These are phyloP conservation scores for Centropyge bicolor DNA, from an alignment of 2,797 vertebrate genomes.

Conservation along the genomic window DNA sequence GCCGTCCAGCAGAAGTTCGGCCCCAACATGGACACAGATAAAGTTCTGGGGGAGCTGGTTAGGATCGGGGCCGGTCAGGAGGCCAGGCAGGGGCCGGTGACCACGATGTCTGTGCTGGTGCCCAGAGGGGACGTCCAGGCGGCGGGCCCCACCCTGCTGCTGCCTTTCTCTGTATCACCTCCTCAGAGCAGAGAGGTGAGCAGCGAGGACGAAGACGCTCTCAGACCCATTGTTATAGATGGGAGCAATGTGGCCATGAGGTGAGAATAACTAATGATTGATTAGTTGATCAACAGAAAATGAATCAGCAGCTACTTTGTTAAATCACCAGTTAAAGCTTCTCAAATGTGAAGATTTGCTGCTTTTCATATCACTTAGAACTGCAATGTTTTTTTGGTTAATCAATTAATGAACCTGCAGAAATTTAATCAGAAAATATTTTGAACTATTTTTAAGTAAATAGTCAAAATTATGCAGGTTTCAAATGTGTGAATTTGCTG, in stretches of 20 bases:
- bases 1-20: constrained; percentile 91
- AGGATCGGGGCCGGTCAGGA: constrained; percentile 60
- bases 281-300: not conserved
- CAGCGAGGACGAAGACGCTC: constrained; percentile 86
- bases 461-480: no score
- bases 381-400: not conserved
- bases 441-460: no score
- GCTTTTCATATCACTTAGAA: not conserved
- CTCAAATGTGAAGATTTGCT: not conserved
- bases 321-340: not conserved
- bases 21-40: constrained; percentile 90
- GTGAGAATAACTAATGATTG: constrained; percentile 76
- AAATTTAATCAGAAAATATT: not conserved
- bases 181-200: constrained; percentile 84
- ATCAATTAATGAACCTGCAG: not conserved
- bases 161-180: constrained; percentile 11
- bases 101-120: constrained; percentile 72
- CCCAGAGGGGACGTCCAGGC: constrained; percentile 79
- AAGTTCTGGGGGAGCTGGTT: constrained; percentile 93
- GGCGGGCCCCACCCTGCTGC: constrained; percentile 68
- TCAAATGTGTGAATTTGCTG: no score
- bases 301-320: not conserved
- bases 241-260: constrained; percentile 99
- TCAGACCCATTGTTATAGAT: constrained; percentile 94
- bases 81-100: constrained; percentile 42